Evolutionary conservation across 2,888 invertebrate species (phyloP), one percentile per base, ranked within the genome.

Genomic region (Limnephilus marmoratus): DNA sequence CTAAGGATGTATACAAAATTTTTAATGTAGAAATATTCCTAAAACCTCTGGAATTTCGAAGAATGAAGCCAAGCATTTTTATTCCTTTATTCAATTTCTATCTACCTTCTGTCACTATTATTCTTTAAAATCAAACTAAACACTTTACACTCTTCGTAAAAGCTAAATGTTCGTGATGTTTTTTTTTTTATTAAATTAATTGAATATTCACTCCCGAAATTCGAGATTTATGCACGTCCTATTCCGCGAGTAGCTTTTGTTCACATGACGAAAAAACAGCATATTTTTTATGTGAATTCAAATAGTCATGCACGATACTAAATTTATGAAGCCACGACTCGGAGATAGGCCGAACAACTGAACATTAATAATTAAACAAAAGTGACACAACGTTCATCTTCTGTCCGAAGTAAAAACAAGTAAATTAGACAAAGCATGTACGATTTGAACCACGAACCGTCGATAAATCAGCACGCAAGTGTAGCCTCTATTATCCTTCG

Each of bases 401-500:
- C 88, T 29, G 45, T 86, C 29, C 68, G 45, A 0, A 45, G 88
- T 88, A 68, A 53, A 34, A 88, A 88, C 88, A 80, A 88, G 53
- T 88, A 88, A 88, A 88, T 88, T 88, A 68, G 37, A 53, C 53
- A 88, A 88, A 88, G n/a, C 68, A 88, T 31, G 53, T n/a, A 29
- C 18, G 68, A 15, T 81, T 83, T 41, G 83, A 37, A 80, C 86
- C 90, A 90, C 90, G 90, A 82, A 49, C 88, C 37, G 34, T 53
- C 81, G 82, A 92, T 92, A 92, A 92, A 92, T 92, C 90, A 92
- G 68, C 37, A 89, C 83, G 85, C 90, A 49, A 88, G 53, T 81
- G 80, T 92, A 81, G 90, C 81, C 92, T 92, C 90, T 92, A 92
- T 92, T 92, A 92, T 92, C 90, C 92, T 41, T n/a, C 41, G 92